Percentiles rank a stretch among this genome's conserved stretches.
These are phyloP conservation scores for Cercopithecus petaurista DNA, from an alignment of 2,797 vertebrate species.

Conservation along the genomic window DNA sequence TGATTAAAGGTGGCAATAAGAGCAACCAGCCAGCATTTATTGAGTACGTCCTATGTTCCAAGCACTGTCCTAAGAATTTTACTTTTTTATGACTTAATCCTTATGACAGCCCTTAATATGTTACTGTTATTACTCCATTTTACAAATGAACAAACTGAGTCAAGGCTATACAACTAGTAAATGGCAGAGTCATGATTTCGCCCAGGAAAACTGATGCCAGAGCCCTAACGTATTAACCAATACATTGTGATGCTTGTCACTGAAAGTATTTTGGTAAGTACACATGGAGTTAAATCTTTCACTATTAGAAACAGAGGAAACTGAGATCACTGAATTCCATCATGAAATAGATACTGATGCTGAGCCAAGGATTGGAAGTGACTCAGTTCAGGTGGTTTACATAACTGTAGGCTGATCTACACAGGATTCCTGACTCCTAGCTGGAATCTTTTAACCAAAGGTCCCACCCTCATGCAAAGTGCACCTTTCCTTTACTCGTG, in stretches of 20 bases:
- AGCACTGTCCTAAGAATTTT: background rate
- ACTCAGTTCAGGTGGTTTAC: background rate
- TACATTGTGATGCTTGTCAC: background rate
- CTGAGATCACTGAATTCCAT: background rate
- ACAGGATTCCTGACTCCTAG: background rate
- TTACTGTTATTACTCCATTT: constrained; percentile 14
- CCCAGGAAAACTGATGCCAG: background rate
- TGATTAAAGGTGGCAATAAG: background rate
- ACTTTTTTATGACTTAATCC: background rate
- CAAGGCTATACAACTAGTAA: background rate
- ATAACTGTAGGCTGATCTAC: background rate
- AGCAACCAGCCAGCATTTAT: background rate
- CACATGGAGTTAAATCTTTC: background rate
- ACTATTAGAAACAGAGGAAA: background rate
- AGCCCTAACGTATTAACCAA: background rate
- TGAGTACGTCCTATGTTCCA: background rate
- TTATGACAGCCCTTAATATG: background rate
- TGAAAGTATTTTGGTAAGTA: background rate
- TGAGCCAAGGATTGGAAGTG: background rate
- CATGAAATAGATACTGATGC: background rate
- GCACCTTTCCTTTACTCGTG: background rate
- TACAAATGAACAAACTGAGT: background rate
- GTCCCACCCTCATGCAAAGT: background rate
- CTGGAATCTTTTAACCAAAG: background rate
- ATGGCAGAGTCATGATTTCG: background rate